Percentiles rank a stretch among this genome's conserved stretches.
Conservation (phyloP, 1,140 invertebrate species). For the Brachionus angularis region DNA sequence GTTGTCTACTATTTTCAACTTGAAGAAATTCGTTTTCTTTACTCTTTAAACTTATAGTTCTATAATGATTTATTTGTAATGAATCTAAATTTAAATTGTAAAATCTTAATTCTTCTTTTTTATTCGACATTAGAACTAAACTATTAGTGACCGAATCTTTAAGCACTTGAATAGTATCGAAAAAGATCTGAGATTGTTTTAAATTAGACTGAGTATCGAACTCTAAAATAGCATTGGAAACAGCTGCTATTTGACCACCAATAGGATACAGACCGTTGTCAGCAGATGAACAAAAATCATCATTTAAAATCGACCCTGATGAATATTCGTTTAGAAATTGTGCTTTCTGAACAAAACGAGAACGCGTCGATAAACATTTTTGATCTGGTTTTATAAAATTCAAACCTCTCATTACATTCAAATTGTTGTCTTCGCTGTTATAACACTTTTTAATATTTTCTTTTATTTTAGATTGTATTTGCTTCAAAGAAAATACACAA, state of each 20-base stretch:
- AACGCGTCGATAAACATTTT: not conserved
- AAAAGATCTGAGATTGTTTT: no score
- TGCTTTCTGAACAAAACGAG: not conserved
- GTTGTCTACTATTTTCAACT: no score
- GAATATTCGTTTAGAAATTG: no score
- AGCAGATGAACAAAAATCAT: conserved; percentile 40
- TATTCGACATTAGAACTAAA: no score
- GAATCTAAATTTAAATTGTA: no score
- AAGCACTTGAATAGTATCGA: not conserved
- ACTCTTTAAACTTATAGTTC: no score
- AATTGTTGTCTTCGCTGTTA: not conserved
- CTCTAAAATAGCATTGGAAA: not conserved
- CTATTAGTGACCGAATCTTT: no score
- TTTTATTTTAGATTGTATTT: not conserved
- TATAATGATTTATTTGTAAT: no score
- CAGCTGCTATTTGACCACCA: not conserved
- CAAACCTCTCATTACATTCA: conserved; percentile 17
- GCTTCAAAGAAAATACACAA: not conserved
- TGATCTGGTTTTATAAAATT: conserved; percentile 42
- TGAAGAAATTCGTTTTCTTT: no score
- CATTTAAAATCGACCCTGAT: not conserved
- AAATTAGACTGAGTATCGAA: not conserved
- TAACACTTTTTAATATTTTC: conserved; percentile 34
- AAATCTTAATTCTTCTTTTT: no score
- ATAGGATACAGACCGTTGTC: conserved; percentile 30